Evolutionary conservation across 2,888 invertebrate genomes (phyloP), one percentile per base, ranked within the genome.

Genomic region (Acrobeloides nanus): DNA sequence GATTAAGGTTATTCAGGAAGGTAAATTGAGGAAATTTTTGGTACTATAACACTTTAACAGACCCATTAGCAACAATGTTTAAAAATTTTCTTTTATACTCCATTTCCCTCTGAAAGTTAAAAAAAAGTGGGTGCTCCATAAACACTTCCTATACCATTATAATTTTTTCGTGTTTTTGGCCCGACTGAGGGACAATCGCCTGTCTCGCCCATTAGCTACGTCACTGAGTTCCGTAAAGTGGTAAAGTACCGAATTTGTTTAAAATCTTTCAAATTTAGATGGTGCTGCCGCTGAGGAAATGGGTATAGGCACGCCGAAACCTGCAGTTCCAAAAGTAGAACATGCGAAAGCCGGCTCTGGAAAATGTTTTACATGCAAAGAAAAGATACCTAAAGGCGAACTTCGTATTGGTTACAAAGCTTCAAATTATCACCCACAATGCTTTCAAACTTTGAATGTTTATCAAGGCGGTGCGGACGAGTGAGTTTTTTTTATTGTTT

Each of bases 1-100:
- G 45, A 61, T 76, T 33, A 50, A 56, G 53, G 60, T 57, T 38
- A 38, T 29, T n/a, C n/a, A n/a, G n/a, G n/a, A n/a, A n/a, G n/a
- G n/a, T n/a, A n/a, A n/a, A n/a, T n/a, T n/a, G n/a, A n/a, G n/a
- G n/a, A n/a, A n/a, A n/a, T n/a, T n/a, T n/a, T n/a, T n/a, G n/a
- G n/a, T n/a, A n/a, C n/a, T n/a, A n/a, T n/a, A n/a, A n/a, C n/a
- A n/a, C n/a, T n/a, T n/a, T n/a, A n/a, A n/a, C n/a, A n/a, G n/a
- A n/a, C n/a, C n/a, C n/a, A n/a, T n/a, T n/a, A n/a, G n/a, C n/a
- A n/a, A n/a, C n/a, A n/a, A n/a, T n/a, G n/a, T n/a, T n/a, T n/a
- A n/a, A n/a, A n/a, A n/a, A n/a, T n/a, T n/a, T n/a, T n/a, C n/a
- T n/a, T n/a, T n/a, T n/a, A n/a, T n/a, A n/a, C n/a, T n/a, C n/a